Evolutionary conservation across 2,888 invertebrate species (phyloP), one percentile per base, ranked within the genome.

Genomic region (Patella pellucida): DNA sequence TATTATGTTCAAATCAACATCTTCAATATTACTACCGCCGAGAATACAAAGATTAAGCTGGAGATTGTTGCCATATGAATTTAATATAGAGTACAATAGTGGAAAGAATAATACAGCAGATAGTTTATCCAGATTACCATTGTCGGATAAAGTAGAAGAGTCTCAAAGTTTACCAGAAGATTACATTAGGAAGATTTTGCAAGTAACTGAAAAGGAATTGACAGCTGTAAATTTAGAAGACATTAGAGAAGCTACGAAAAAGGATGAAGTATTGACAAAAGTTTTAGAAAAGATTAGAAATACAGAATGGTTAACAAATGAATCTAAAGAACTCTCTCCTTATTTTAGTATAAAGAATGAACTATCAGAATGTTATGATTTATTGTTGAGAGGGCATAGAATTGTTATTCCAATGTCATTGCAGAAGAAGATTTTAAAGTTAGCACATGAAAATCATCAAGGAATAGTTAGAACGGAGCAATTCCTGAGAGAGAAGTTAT

Each of bases 1-100:
- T 72, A 79, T n/a, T n/a, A 82, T 88, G 31, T 82, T 85, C 68
- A 85, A 83, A 71, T 83, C 83, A 16, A 75, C 84, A 12, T 77
- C 81, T 50, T 77, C 80, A 41, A 56, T 56, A 56, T 15, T 19
- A 19, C 23, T n/a, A 62, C 62, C n/a, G n/a, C 62, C 19, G 11
- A 74, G 78, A 41, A 79, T 82, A 11, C 80, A 79, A 52, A 62
- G 62, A 62, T 23, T 19, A 4, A 71, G 80, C 31, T 82, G 82
- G 83, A 77, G 79, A 52, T 73, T 80, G 15, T 69, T 75, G 23
- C 70, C 79, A 12, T 83, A 82, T 69, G 68, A 81, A 23, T 80
- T 76, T 52, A 67, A 31, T 16, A 67, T 83, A 1, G 50, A 71
- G 52, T 81, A 85, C 71, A 67, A 69, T 31, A 82, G 83, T 27